Evolutionary conservation across 2,113 vertebrate genomes (phyloP), one percentile per base, ranked within the genome.

Genomic region (Tichodroma muraria): DNA sequence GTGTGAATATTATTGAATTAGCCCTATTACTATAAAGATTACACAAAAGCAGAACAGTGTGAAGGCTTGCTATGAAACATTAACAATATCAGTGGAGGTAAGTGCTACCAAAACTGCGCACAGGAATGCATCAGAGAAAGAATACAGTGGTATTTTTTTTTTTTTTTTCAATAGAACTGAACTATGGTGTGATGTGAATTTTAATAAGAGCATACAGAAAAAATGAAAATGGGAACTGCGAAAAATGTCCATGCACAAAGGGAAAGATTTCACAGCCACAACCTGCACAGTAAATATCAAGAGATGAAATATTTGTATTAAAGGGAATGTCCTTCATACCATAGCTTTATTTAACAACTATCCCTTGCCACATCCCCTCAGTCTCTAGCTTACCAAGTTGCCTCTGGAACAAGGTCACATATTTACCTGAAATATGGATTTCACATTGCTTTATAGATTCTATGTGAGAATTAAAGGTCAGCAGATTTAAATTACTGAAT

Each of bases 1-100:
- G 75, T 69, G 80, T 79, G 95, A 94, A 97, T 95, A 96, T 94
- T 97, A 96, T 96, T 97, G 95, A 96, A 96, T 97, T 97, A 97
- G 89, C 75, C 86, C 81, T 76, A 93, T 95, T 90, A 96, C 91
- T 91, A 70, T 93, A 96, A 92, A 91, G 88, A 93, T 96, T 96
- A 93, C 96, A 97, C 79, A 94, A 96, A 97, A 95, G 78, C 65
- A 93, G 96, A 97, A 93, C 92, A 94, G 94, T 95, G 53, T 96
- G 96, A 96, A 97, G 83, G 85, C 93, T 97, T 95, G 71, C 78
- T 77, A 93, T 96, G 95, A 96, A 80, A 92, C 61, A 94, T 96
- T 85, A 96, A 97, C 94, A 81, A 73, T 94, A 84, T 97, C 96
- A 96, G 15, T 92, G 91, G 80, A 95, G 49, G 80, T 84, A 89